Conservation (phyloP, 1,140 invertebrate genomes). For the Lordiphosa mommai region DNA sequence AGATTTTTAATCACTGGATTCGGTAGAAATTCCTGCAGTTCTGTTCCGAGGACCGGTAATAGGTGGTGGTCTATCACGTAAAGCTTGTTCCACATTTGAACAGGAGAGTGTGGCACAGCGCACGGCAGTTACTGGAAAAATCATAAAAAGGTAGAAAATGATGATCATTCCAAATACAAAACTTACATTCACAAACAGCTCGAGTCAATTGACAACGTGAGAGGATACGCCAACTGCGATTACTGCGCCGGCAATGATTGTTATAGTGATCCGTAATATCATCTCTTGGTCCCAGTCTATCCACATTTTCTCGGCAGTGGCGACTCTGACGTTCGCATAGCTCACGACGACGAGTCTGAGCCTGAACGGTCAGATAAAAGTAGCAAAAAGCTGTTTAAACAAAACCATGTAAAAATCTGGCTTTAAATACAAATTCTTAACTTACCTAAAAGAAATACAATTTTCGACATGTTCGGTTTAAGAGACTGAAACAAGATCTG, state of each 20-base stretch:
- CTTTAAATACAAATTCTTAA: no score
- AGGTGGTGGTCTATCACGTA: background rate
- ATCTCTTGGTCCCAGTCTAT: conserved; percentile 13
- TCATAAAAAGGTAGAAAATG: no score
- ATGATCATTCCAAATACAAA: background rate
- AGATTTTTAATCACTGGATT: no score
- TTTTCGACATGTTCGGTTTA: conserved; percentile 38
- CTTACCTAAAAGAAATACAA: conserved; percentile 44
- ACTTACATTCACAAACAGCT: conserved; percentile 41
- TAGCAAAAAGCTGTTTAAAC: conserved; percentile 21
- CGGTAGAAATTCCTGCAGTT: no score
- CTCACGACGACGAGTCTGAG: background rate
- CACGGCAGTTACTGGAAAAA: conserved; percentile 14
- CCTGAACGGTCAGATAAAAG: conserved; percentile 29
- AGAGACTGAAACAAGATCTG: conserved; percentile 9
- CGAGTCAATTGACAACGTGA: conserved; percentile 35
- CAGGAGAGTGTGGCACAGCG: conserved; percentile 23
- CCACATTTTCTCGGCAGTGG: conserved; percentile 14
- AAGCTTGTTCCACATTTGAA: conserved; percentile 9
- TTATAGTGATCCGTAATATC: conserved; percentile 29
- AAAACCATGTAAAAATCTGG: background rate
- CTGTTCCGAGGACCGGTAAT: background rate
- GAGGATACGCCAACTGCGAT: conserved; percentile 19
- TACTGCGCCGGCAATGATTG: background rate
- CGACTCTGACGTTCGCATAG: conserved; percentile 11